These are phyloP conservation scores for Drosophila robusta DNA, from an alignment of 2,888 invertebrate species.

Conservation along the genomic window DNA sequence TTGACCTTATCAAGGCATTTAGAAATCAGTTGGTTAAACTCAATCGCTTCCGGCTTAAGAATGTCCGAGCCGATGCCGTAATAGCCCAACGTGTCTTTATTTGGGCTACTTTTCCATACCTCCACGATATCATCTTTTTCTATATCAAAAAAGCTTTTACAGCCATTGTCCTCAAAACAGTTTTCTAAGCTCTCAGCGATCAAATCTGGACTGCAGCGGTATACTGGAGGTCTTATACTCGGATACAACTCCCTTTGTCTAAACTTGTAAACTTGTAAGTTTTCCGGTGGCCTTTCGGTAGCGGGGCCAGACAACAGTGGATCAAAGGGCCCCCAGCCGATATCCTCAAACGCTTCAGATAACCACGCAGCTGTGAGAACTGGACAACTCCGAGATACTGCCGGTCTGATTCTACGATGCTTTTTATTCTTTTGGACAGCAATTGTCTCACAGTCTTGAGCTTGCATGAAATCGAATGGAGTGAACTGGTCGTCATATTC, in stretches of 20 bases:
- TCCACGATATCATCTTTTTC: slow-evolving; percentile 33
- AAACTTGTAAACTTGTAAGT: too few relatives aligned
- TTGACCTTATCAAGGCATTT: slow-evolving; percentile 25
- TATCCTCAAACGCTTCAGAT: not conserved
- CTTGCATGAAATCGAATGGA: slow-evolving; percentile 11
- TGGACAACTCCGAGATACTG: not conserved
- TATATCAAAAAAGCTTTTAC: slow-evolving; percentile 16
- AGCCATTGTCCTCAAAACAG: slow-evolving; percentile 31
- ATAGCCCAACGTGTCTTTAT: slow-evolving; percentile 42
- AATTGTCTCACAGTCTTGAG: slow-evolving; percentile 16
- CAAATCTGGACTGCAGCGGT: slow-evolving; percentile 27
- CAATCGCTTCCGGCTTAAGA: slow-evolving; percentile 15
- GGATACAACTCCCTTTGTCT: slow-evolving; percentile 3
- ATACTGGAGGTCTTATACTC: slow-evolving; percentile 45
- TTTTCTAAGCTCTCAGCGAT: slow-evolving; percentile 39
- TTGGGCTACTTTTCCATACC: slow-evolving; percentile 46
- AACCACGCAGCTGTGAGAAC: slow-evolving; percentile 1
- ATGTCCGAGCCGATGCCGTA: slow-evolving; percentile 38
- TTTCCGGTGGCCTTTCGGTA: not conserved
- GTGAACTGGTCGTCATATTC: not conserved
- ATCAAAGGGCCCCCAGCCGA: slow-evolving; percentile 1
- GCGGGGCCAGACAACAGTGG: not conserved
- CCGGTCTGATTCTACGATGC: slow-evolving; percentile 26
- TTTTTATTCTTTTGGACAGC: slow-evolving; percentile 10
- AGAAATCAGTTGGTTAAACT: slow-evolving; percentile 4